Evolutionary conservation across 2,888 invertebrate genomes (phyloP).

Genomic region (Anoplius nigerrimus): DNA sequence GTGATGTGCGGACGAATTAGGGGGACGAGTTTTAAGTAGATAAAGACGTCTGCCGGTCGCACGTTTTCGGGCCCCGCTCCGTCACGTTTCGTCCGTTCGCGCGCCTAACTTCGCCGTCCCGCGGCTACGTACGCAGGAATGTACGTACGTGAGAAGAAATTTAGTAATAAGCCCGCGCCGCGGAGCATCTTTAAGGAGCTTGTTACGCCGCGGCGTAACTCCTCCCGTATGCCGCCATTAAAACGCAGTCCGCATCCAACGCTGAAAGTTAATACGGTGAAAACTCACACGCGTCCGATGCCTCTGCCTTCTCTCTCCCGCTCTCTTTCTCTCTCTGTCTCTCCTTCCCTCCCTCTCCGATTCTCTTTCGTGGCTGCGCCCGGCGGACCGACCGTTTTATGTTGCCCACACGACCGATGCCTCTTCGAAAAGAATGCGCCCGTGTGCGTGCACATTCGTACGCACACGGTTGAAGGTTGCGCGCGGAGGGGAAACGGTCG

Average conservation of each 20-base stretch:
- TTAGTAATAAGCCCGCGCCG: conserved; percentile 5
- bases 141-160: conserved; percentile 3
- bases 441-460: conserved; percentile 26
- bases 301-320: neutral
- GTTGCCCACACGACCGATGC: conserved; percentile 28
- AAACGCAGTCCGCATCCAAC: conserved; percentile 2
- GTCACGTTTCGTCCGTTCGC: conserved; percentile 19
- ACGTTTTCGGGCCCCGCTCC: conserved; percentile 21
- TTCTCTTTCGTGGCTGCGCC: conserved; percentile 26
- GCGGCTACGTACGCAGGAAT: neutral
- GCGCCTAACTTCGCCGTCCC: conserved; percentile 1
- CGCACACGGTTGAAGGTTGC: conserved; percentile 44
- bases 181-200: conserved; percentile 8
- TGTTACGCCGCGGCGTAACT: conserved; percentile 18
- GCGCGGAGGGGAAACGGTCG: conserved; percentile 39
- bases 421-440: conserved; percentile 37
- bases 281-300: conserved; percentile 28
- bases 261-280: conserved; percentile 29
- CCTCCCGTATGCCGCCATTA: conserved; percentile 25
- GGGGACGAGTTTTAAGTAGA: conserved; percentile 8
- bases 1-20: too few relatives aligned
- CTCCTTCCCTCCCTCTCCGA: neutral
- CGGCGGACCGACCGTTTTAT: conserved; percentile 36
- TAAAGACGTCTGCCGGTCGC: conserved; percentile 3
- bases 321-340: conserved; percentile 3